Base-by-base conservation (phyloP, 1,140 invertebrate species). In the Drosophila trapezifrons region DNA sequence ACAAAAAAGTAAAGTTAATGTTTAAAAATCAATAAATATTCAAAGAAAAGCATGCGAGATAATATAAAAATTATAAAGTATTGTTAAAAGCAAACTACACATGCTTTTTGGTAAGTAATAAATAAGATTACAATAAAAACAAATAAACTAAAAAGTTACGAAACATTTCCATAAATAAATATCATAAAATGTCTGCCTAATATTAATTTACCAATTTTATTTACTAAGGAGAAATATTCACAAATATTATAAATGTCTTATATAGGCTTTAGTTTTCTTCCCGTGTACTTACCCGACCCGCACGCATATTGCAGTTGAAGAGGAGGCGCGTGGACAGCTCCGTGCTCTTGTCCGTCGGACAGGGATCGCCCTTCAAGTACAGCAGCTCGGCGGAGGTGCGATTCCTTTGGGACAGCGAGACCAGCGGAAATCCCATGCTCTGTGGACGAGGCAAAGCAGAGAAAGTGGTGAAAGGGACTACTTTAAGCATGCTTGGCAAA, bases 361-460 rank as follows among this genome's bases (percentile, higher is more conserved):
- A 94, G 13, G 75, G 51, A 43, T 92, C 92, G 2, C 93, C 93
- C 38, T 75, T 77, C 13, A 85, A 4, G 52, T 94, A 94, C 29
- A 90, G 80, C 55, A 94, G 87, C 52, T 92, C 64, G 15, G 87
- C 90, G 18, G 42, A 46, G 25, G 91, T 91, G 43, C 91, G 85
- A 71, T 87, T 91, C 56, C 78, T 75, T 17, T 83, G 58, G 66
- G 67, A 54, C 25, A 92, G 90, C 42, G 72, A 91, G 4, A 90
- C 72, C 56, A 91, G 59, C 20, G 92, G 91, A 72, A 92, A 93
- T 17, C 93, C 93, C 55, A 94, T 91, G 86, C 91, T 94, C 93
- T 93, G 57, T 17, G 8, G n/a, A 9, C 25, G 18, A 60, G 46
- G n/a, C n/a, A 17, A n/a, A 25, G 12, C 12, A 17, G 35, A 6